These are phyloP conservation scores for Pogonus chalceus DNA, from an alignment of 1,140 invertebrate species.

Conservation along the genomic window DNA sequence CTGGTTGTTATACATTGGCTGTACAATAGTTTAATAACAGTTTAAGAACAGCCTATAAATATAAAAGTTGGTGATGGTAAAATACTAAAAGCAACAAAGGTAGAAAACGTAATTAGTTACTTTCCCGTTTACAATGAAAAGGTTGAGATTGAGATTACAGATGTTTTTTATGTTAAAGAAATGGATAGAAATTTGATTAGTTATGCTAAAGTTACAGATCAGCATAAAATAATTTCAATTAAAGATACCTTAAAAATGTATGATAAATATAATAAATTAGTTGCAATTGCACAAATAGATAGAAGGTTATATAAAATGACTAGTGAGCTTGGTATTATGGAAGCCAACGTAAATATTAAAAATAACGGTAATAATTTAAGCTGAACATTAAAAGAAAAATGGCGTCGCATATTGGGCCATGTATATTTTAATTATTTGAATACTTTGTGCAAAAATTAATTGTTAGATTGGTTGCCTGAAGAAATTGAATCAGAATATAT, in stretches of 20 bases:
- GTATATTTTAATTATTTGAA: too few species aligned
- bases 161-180: constrained; percentile 27
- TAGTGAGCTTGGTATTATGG: constrained; percentile 13
- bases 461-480: constrained; percentile 17
- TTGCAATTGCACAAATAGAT: constrained; percentile 16
- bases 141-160: too few species aligned
- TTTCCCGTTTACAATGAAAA: constrained; percentile 18
- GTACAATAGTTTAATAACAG: constrained; percentile 29
- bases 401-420: constrained; percentile 28
- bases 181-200: constrained; percentile 27
- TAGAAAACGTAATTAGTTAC: constrained; percentile 23
- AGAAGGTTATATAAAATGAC: constrained; percentile 15
- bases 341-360: constrained; percentile 10
- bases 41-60: constrained; percentile 23
- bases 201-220: constrained; percentile 23
- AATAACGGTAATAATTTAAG: constrained; percentile 11
- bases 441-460: constrained; percentile 25
- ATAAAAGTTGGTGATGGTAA: constrained; percentile 23
- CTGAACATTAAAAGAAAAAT: constrained; percentile 25
- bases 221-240: constrained; percentile 19
- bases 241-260: too few species aligned
- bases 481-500: constrained; percentile 18
- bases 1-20: constrained; percentile 31
- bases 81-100: constrained; percentile 28
- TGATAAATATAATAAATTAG: constrained; percentile 23